phyloP scores from a whole-genome alignment of 2,113 vertebrate species.

The Hemiprocne comata region DNA sequence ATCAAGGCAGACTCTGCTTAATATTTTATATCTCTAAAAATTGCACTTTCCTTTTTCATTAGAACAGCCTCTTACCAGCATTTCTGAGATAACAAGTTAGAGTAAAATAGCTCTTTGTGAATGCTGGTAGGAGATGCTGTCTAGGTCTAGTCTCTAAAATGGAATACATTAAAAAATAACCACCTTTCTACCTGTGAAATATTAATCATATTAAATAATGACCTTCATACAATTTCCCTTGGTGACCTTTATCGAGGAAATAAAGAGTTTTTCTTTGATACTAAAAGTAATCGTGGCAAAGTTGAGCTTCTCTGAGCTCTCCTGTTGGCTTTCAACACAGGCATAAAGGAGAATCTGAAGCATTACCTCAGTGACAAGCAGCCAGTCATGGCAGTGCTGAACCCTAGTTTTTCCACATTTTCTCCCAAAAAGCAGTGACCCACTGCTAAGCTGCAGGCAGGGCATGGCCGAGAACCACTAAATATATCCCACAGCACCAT shows the following conservation, averaged over 20 bases:
- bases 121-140: not conserved
- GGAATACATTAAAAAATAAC: not conserved
- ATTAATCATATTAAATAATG: slow-evolving; percentile 22
- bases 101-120: not conserved
- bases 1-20: not conserved
- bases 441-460: not conserved
- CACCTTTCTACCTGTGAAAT: slow-evolving; percentile 3
- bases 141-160: not conserved
- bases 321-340: not conserved
- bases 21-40: not conserved
- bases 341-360: not conserved
- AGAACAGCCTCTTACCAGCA: not conserved
- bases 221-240: not conserved
- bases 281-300: not conserved
- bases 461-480: not conserved
- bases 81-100: not conserved
- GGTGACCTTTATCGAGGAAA: not conserved
- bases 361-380: accelerated
- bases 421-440: not conserved
- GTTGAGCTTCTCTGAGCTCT: not conserved
- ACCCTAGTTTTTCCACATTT: not conserved
- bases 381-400: not conserved
- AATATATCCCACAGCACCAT: not conserved
- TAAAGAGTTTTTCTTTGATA: not conserved
- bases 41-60: not conserved